These are phyloP conservation scores for Bombus haemorrhoidalis DNA, from an alignment of 1,140 invertebrate genomes.

Conservation along the genomic window DNA sequence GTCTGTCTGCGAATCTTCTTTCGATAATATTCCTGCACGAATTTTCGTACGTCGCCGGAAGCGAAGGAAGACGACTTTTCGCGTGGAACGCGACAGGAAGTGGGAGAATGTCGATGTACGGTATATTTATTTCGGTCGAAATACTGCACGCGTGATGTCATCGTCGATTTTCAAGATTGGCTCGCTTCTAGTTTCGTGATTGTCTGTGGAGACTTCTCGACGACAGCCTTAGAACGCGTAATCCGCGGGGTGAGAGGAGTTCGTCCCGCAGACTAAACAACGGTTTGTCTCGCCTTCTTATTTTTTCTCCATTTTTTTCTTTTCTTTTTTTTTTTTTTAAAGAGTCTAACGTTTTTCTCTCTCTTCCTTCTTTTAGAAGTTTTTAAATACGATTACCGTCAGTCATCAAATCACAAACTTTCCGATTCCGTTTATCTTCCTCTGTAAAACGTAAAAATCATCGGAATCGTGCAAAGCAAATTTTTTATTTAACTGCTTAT, in stretches of 20 bases:
- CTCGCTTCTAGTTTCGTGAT: conserved; percentile 54
- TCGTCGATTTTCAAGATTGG: conserved; percentile 65
- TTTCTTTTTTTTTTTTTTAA: neutral
- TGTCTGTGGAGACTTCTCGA: conserved; percentile 15
- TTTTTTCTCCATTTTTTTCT: neutral
- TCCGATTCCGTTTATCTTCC: fast-evolving
- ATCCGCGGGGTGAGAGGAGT: neutral
- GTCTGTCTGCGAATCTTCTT: neutral
- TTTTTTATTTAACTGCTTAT: no score
- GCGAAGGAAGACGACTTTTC: neutral
- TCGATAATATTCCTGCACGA: conserved; percentile 4
- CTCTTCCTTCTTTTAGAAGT: neutral
- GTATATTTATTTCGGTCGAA: conserved; percentile 68
- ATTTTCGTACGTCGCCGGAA: conserved; percentile 1
- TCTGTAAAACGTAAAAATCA: no score
- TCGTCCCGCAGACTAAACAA: conserved; percentile 27
- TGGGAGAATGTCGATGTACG: conserved; percentile 63
- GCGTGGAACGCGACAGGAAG: conserved; percentile 23
- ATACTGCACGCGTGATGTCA: conserved; percentile 60
- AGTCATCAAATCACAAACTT: no score
- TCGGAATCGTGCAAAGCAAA: no score
- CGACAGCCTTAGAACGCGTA: neutral
- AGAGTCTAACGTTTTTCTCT: neutral
- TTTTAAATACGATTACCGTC: no score
- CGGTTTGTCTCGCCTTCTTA: neutral